Base-by-base conservation (phyloP, 2,113 vertebrate species). In the Limnothrissa miodon region DNA sequence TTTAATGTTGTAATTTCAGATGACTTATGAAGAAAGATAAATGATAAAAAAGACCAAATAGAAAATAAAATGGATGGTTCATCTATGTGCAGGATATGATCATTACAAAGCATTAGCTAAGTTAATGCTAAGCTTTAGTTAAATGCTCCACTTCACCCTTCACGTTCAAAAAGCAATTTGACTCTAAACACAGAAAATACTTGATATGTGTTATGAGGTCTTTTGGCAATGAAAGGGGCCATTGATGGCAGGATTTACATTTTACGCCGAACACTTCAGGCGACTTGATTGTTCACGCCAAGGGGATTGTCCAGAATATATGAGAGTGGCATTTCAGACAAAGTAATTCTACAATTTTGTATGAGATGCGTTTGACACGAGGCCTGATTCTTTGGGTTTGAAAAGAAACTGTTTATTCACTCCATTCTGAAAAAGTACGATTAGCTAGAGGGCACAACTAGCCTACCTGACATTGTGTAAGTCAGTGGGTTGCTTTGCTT, bases 391-490 rank as follows among this genome's bases (percentile, higher is more conserved):
- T 83, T 83, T 74, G 79, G 59, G 13, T 45, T 90, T 91, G 90
- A 91, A 88, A 89, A 83, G 87, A 87, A 90, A 88, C 86, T 86
- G 87, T 83, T 90, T 74, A 74, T 74, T 74, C 66, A 74, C 25
- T 74, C 66, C 25, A 74, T 74, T 74, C 66, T 36, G 66, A 17
- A 74, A 74, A 74, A 74, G 13, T 36, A 15, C 13, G 66, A 74
- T 74, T 81, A 82, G 80, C 85, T 74, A n/a, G 59, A 80, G 89
- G 90, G 89, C 87, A 86, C 87, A 91, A 86, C 89, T 78, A 83
- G 62, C 48, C 78, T 81, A 86, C 89, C 85, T 88, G 83, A 45
- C 90, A 89, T 90, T 92, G 89, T 92, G 93, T 91, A 91, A 91
- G 88, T 88, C 88, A 89, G 90, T 88, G 78, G 84, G 82, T 85